These are phyloP conservation scores for Malurus alboscapulatus DNA, from an alignment of 2,113 vertebrate species.

Conservation along the genomic window DNA sequence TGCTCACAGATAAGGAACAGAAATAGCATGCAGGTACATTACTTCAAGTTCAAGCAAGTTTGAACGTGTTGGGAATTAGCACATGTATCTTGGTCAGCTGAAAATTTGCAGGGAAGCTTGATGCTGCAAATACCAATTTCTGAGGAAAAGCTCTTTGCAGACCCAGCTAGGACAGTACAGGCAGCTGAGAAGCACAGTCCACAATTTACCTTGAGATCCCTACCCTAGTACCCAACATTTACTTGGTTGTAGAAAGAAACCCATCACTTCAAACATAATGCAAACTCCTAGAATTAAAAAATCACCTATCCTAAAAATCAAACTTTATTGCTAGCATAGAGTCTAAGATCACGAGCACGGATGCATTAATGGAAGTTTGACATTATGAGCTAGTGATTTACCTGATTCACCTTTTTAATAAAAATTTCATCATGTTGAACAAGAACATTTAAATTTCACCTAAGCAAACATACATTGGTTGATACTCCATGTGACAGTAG, in stretches of 20 bases:
- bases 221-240: background rate
- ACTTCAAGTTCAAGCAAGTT: background rate
- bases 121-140: background rate
- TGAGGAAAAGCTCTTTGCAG: background rate
- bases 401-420: background rate
- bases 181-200: background rate
- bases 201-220: background rate
- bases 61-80: background rate
- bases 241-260: background rate
- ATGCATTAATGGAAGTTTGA: background rate
- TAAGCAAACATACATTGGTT: background rate
- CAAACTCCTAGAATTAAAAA: background rate
- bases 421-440: background rate
- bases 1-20: background rate
- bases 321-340: background rate
- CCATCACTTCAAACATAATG: background rate
- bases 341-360: background rate
- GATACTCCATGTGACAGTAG: background rate
- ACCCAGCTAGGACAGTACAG: background rate
- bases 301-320: background rate
- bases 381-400: background rate
- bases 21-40: background rate
- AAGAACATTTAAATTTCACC: background rate
- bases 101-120: background rate
- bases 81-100: background rate